Conservation (phyloP, 2,113 vertebrate genomes). For the Puma concolor region DNA sequence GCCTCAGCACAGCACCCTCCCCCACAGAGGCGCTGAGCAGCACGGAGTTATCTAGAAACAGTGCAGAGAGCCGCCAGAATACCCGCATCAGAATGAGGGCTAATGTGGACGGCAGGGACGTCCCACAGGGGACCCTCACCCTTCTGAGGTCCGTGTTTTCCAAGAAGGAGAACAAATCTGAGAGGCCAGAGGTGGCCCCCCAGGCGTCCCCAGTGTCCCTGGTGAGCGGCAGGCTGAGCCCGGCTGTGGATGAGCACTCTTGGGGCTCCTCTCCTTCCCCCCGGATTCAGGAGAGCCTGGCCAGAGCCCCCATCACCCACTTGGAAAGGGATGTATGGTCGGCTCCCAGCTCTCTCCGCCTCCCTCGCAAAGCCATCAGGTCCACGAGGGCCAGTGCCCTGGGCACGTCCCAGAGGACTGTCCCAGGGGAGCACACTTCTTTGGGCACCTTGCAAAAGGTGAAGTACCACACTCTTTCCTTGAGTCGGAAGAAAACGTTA, state of each 20-base stretch:
- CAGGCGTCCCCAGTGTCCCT: conserved; percentile 71
- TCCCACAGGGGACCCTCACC: conserved; percentile 84
- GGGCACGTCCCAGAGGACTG: conserved; percentile 69
- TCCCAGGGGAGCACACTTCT: conserved; percentile 55
- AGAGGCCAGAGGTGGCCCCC: conserved; percentile 55
- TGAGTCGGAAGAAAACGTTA: conserved; percentile 84
- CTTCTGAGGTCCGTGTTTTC: conserved; percentile 88
- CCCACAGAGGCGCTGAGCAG: conserved; percentile 37
- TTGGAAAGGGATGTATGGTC: conserved; percentile 84
- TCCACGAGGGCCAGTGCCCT: conserved; percentile 76
- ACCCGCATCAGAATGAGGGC: conserved; percentile 58
- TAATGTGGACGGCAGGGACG: conserved; percentile 59
- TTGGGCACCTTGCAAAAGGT: conserved; percentile 86
- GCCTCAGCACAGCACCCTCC: background rate
- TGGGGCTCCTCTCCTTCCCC: conserved; percentile 58
- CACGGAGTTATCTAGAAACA: conserved; percentile 53
- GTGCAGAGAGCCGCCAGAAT: conserved; percentile 63
- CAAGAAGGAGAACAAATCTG: conserved; percentile 85
- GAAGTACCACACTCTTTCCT: conserved; percentile 87
- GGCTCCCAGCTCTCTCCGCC: conserved; percentile 90
- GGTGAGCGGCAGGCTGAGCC: conserved; percentile 81
- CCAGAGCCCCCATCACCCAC: conserved; percentile 78
- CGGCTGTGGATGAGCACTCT: conserved; percentile 62
- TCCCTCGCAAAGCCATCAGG: conserved; percentile 85
- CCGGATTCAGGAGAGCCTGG: conserved; percentile 73